phyloP scores from a whole-genome alignment of 2,888 invertebrate genomes.

The Amblyjoppa fuscipennis region DNA sequence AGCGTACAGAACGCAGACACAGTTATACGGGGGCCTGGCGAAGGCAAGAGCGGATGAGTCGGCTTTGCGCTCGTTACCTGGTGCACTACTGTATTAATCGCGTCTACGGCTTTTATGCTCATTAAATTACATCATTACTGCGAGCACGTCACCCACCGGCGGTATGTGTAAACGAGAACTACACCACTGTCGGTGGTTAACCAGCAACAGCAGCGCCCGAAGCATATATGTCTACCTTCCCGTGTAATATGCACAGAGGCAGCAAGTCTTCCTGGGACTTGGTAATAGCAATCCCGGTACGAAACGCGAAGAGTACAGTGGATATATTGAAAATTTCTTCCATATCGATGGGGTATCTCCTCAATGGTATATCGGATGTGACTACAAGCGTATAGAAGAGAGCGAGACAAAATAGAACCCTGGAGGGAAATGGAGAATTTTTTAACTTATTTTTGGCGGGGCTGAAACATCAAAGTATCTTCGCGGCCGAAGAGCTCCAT shows the following conservation, averaged over 20 bases:
- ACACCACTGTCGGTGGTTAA: not conserved
- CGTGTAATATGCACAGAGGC: not conserved
- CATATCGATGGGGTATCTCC: not conserved
- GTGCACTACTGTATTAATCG: slow-evolving; percentile 21
- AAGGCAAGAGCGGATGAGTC: not conserved
- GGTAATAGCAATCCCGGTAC: not conserved
- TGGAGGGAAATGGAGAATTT: too few species aligned
- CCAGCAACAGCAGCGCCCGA: not conserved
- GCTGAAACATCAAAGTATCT: too few species aligned
- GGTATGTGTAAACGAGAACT: not conserved
- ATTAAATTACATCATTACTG: slow-evolving; percentile 43
- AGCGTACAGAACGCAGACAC: not conserved
- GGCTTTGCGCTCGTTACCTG: slow-evolving; percentile 9
- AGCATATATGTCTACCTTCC: not conserved
- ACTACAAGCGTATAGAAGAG: too few species aligned
- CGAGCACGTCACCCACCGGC: not conserved
- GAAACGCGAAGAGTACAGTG: not conserved
- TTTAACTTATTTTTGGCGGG: too few species aligned
- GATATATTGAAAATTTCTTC: not conserved
- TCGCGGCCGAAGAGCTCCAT: too few species aligned
- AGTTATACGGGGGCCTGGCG: not conserved
- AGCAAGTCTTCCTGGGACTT: not conserved
- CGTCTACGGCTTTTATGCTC: slow-evolving; percentile 26
- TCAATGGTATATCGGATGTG: too few species aligned
- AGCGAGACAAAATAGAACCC: too few species aligned